Evolutionary conservation across 2,113 vertebrate genomes (phyloP), one percentile per base, ranked within the genome.

Genomic region (Synodontis membranacea): DNA sequence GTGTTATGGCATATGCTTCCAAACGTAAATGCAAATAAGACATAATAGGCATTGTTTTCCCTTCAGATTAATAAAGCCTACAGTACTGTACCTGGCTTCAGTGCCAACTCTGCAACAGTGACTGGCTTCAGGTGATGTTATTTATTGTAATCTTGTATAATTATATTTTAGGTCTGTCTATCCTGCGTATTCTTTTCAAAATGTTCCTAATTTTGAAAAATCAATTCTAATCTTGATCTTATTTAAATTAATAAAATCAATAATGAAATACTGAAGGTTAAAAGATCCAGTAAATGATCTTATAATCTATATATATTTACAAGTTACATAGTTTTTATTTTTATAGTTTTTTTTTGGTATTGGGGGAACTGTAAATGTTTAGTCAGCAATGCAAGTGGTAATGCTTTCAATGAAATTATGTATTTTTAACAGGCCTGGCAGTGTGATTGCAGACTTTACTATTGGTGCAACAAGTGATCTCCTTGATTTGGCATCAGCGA

Each of bases 371-470:
- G 56, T 58, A 58, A 58, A 25, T 9, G 25, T 28, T 28, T 28
- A 11, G 9, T 3, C 8, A 60, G 0, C 6, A 60, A 5, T 34
- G 31, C 12, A 31, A 64, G 62, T 31, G 12, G 1, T 64, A 34
- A 64, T 31, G 62, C 34, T n/a, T 64, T 64, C n/a, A 34, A 17
- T 31, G n/a, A 64, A 15, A 12, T 62, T n/a, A 2, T 12, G 44
- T 80, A 5, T 58, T 79, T 86, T 54, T 17, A 70, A 23, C 80
- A 88, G 87, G n/a, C n/a, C 87, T 58, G 87, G 87, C 62, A 86
- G 84, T 83, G 80, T 86, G 37, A 56, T 86, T 0, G 28, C 54
- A 66, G 87, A 86, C 23, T 88, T 79, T 19, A 58, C 25, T 37
- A 83, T 88, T 39, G n/a, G 3, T 1, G 11, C 87, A 54, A 28